These are phyloP conservation scores for Petrolisthes cinctipes DNA, from an alignment of 2,888 invertebrate species.

Conservation along the genomic window DNA sequence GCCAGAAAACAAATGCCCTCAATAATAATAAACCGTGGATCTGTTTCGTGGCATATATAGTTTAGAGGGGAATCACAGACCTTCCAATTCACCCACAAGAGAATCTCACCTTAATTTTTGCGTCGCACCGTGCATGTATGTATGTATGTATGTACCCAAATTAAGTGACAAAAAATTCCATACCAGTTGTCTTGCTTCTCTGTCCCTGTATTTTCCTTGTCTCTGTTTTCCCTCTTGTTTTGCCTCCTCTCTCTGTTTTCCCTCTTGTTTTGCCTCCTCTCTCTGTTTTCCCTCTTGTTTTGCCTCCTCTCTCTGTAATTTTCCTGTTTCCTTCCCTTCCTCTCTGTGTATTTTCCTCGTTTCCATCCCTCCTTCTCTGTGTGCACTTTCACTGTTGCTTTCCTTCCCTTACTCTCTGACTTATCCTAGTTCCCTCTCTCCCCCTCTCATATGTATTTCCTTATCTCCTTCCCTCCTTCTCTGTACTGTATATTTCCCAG, in stretches of 20 bases:
- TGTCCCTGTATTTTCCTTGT: background rate
- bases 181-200: too few relatives aligned
- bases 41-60: too few relatives aligned
- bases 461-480: background rate
- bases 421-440: background rate
- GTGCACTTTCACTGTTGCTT: background rate
- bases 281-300: background rate
- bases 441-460: background rate
- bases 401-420: background rate
- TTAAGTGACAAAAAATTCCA: too few relatives aligned
- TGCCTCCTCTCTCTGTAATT: background rate
- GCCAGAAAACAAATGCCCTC: too few relatives aligned
- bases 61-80: too few relatives aligned
- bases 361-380: background rate
- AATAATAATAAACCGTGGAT: too few relatives aligned
- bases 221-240: background rate
- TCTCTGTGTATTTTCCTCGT: background rate
- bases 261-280: background rate
- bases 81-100: too few relatives aligned
- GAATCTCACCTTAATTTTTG: too few relatives aligned
- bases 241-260: background rate
- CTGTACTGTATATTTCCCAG: too few relatives aligned
- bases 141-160: too few relatives aligned
- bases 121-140: too few relatives aligned
- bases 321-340: background rate